These are phyloP conservation scores for Nephrotoma guestfalica DNA, from an alignment of 2,888 invertebrate species.

Conservation along the genomic window DNA sequence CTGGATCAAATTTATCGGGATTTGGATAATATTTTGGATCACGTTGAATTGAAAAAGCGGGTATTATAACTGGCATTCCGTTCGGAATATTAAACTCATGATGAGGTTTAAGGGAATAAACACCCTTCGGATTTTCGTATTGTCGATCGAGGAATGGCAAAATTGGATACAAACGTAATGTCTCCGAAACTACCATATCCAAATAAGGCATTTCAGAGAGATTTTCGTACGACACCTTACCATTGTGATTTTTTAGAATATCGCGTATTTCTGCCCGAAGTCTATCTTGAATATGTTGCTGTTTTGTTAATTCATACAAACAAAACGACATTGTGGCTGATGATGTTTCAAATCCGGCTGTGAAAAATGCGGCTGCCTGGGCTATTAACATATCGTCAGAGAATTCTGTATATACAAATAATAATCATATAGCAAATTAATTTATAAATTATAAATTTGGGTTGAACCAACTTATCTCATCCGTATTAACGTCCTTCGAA, in stretches of 20 bases:
- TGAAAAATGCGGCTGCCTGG: slow-evolving; percentile 27
- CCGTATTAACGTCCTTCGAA: not conserved
- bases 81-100: slow-evolving; percentile 20
- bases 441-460: not conserved
- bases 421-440: not conserved
- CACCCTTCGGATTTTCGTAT: slow-evolving; percentile 18
- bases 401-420: slow-evolving; percentile 8
- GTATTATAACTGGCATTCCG: slow-evolving; percentile 27
- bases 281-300: slow-evolving; percentile 28
- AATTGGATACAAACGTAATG: slow-evolving; percentile 28
- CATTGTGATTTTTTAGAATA: slow-evolving; percentile 23
- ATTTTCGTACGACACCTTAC: slow-evolving; percentile 27
- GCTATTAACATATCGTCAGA: slow-evolving; percentile 24
- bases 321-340: slow-evolving; percentile 22
- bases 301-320: slow-evolving; percentile 20
- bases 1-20: slow-evolving; percentile 27
- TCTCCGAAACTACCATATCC: slow-evolving; percentile 29
- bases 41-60: slow-evolving; percentile 25
- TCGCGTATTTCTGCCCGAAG: slow-evolving; percentile 31
- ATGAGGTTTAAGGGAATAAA: slow-evolving; percentile 20
- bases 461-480: not conserved
- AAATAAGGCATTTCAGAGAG: slow-evolving; percentile 32
- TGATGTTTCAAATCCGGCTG: slow-evolving; percentile 29
- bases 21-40: slow-evolving; percentile 27
- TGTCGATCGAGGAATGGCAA: slow-evolving; percentile 28